phyloP scores from a whole-genome alignment of 2,797 vertebrate species.

The Characodon lateralis region DNA sequence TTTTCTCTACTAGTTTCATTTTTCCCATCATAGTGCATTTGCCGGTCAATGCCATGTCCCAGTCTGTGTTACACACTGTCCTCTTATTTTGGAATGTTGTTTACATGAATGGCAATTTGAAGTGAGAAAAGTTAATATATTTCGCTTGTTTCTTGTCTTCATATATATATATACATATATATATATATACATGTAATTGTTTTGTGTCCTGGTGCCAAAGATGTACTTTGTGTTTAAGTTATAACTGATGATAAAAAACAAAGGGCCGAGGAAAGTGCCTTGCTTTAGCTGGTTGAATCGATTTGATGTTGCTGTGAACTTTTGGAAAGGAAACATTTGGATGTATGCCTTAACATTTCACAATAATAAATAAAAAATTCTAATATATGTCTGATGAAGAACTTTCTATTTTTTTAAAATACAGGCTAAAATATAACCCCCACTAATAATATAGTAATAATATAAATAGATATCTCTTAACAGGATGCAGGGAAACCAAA shows the following conservation, averaged over 20 bases:
- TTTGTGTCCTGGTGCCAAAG: constrained; percentile 88
- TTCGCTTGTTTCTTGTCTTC: constrained; percentile 81
- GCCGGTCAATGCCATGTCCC: constrained; percentile 89
- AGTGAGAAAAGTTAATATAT: constrained; percentile 95
- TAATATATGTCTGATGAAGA: constrained; percentile 82
- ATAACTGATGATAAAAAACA: constrained; percentile 85
- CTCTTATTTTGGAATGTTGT: constrained; percentile 84
- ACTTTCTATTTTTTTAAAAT: constrained; percentile 10
- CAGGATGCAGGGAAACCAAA: too few relatives aligned
- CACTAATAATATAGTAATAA: too few relatives aligned
- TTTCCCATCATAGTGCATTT: constrained; percentile 78
- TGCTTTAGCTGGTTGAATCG: constrained; percentile 76
- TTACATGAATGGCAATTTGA: constrained; percentile 89
- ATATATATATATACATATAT: constrained; percentile 29
- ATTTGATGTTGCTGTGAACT: constrained; percentile 81
- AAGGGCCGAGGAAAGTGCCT: constrained; percentile 80
- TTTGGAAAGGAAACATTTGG: constrained; percentile 79
- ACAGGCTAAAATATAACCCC: too few relatives aligned
- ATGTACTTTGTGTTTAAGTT: constrained; percentile 91
- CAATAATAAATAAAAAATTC: constrained; percentile 80
- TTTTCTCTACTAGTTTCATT: constrained; percentile 36
- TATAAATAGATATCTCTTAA: too few relatives aligned
- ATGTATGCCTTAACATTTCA: constrained; percentile 83
- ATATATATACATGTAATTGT: constrained; percentile 21
- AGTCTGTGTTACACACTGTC: constrained; percentile 39